Evolutionary conservation across 2,113 vertebrate species (phyloP).

Genomic region (Centropus unirufus): DNA sequence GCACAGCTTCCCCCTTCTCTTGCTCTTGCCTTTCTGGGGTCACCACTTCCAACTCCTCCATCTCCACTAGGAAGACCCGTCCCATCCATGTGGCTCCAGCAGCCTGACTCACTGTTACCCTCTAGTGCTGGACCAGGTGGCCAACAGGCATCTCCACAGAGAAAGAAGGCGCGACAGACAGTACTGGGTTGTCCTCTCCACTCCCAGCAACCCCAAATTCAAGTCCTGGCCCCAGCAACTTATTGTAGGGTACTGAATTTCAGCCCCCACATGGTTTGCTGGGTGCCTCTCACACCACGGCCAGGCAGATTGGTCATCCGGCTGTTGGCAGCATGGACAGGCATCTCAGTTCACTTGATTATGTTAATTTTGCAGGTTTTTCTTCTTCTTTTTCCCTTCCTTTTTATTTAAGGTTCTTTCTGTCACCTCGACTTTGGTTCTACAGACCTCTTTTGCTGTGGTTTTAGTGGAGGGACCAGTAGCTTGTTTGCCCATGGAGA

Average conservation of each 20-base stretch:
- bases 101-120: slow-evolving; percentile 55
- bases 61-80: not conserved
- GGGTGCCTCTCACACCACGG: not conserved
- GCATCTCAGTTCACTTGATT: not conserved
- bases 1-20: not conserved
- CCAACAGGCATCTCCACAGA: not conserved
- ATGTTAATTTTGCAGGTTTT: not conserved
- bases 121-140: slow-evolving; percentile 25
- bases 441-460: not conserved
- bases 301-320: not conserved
- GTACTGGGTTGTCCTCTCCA: not conserved
- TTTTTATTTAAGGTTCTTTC: not conserved
- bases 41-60: not conserved
- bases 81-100: not conserved
- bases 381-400: not conserved
- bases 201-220: not conserved
- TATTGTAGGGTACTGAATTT: not conserved
- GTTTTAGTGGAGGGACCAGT: not conserved
- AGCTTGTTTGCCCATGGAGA: not conserved
- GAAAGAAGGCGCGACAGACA: not conserved
- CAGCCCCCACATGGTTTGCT: not conserved
- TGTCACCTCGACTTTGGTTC: not conserved
- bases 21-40: not conserved
- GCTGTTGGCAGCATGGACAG: not conserved
- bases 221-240: not conserved